Base-by-base conservation (phyloP, 2,888 invertebrate species). In the Amiota minor region DNA sequence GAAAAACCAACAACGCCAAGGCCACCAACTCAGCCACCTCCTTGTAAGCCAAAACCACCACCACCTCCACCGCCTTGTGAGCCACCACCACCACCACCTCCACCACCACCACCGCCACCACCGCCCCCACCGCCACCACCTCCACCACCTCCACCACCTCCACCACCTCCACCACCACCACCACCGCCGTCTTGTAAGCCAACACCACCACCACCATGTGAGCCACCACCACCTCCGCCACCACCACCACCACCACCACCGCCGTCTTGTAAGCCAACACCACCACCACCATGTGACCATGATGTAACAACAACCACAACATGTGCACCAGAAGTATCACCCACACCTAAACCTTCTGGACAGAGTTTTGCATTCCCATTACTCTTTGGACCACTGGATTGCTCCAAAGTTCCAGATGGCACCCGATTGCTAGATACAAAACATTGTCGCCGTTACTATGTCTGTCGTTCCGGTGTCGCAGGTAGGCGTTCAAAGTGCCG, bases 401-500 rank as follows among this genome's bases (percentile, higher is more conserved):
- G 81, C 53, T 10, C 8, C 1, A 68, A 62, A 12, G 72, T 71
- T 14, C 65, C 76, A 0, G 79, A 83, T 18, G 82, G 83, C 9
- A 73, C 62, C 10, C 73, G 80, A 55, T 61, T 82, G 55, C 76
- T 65, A 64, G 81, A 83, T n/a, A 46, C 75, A 1, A 74, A 56
- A 4, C 82, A 82, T 47, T 82, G 82, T 45, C 76, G 84, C 9
- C 76, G 80, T 1, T 84, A 65, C 72, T 82, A 74, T 67, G 75
- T 76, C 46, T 82, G 82, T 46, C 74, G 70, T 16, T 56, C 20
- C 1, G 81, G 81, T 2, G 59, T 12, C 1, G 78, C 80, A 9
- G 49, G 73, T 23, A 35, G 6, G 35, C 8, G 70, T 18, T 77
- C 69, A 35, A 75, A 70, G 10, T 82, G 82, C 74, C 73, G 55